Conservation (phyloP, 2,113 vertebrate species). For the Bettongia penicillata region DNA sequence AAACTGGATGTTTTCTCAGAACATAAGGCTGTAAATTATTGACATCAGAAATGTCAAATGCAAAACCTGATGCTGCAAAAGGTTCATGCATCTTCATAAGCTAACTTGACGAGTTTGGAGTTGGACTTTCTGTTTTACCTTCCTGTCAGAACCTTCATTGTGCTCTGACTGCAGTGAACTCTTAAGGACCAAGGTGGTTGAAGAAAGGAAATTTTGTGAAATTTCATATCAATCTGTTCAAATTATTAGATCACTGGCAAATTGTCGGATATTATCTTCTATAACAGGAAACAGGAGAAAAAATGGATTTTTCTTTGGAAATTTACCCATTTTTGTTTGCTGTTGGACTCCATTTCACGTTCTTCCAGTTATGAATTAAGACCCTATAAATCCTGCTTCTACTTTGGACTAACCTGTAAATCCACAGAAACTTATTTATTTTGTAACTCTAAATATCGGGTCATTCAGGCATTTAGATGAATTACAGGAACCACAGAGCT, state of each 20-base stretch:
- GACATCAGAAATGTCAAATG: not conserved
- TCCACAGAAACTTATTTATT: constrained; percentile 22
- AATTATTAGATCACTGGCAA: constrained; percentile 18
- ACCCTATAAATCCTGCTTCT: not conserved
- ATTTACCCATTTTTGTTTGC: not conserved
- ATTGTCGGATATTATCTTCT: constrained; percentile 3
- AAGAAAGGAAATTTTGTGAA: constrained; percentile 13
- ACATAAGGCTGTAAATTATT: not conserved
- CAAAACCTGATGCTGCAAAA: not conserved
- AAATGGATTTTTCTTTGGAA: constrained; percentile 27
- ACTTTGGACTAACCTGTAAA: constrained; percentile 7
- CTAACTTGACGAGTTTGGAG: not conserved
- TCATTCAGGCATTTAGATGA: not conserved
- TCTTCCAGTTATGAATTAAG: not conserved
- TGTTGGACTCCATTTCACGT: not conserved
- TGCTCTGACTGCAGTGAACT: not conserved
- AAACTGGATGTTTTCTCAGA: not conserved
- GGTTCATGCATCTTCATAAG: not conserved
- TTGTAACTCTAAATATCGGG: constrained; percentile 23
- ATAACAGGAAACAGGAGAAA: constrained; percentile 4
- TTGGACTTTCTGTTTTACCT: not conserved
- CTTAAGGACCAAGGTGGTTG: not conserved
- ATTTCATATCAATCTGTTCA: not conserved
- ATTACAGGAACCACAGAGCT: constrained; percentile 10
- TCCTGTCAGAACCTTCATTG: not conserved